phyloP scores from a whole-genome alignment of 2,797 vertebrate genomes.

The Ceryle rudis region DNA sequence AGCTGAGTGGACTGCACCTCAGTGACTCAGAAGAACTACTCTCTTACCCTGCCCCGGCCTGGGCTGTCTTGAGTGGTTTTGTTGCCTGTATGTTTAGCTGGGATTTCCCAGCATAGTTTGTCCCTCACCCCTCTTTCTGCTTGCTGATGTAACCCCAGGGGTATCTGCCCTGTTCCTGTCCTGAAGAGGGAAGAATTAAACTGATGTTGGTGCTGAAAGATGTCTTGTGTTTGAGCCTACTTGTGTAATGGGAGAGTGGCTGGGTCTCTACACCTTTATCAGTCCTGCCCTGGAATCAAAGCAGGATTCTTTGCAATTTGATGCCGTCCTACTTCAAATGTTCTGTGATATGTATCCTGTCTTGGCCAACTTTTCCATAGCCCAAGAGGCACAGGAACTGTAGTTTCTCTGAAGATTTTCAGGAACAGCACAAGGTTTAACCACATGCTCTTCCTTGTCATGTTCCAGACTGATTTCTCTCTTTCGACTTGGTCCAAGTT shows the following conservation, averaged over 20 bases:
- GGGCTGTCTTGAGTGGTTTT: constrained; percentile 35
- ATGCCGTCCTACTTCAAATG: background rate
- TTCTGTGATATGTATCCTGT: background rate
- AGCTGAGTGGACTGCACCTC: constrained; percentile 19
- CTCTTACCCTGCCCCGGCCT: background rate
- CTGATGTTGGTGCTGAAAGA: constrained; percentile 65
- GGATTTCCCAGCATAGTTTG: constrained; percentile 34
- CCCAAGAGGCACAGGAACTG: background rate
- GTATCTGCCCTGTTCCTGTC: constrained; percentile 48
- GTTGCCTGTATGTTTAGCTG: constrained; percentile 41
- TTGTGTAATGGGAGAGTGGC: background rate
- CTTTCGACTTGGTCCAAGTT: background rate
- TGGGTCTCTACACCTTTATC: background rate
- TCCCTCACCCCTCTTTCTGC: constrained; percentile 10
- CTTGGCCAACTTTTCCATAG: background rate
- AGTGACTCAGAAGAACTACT: background rate
- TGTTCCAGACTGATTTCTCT: background rate
- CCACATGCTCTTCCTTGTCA: background rate
- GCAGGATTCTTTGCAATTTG: background rate
- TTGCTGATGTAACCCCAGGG: constrained; percentile 54
- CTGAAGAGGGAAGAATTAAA: constrained; percentile 73
- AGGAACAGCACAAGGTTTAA: background rate
- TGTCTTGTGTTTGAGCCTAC: constrained; percentile 4
- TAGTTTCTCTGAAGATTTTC: background rate
- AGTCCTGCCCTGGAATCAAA: background rate